Evolutionary conservation across 1,140 invertebrate genomes (phyloP).

Genomic region (Macrobrachium nipponense): DNA sequence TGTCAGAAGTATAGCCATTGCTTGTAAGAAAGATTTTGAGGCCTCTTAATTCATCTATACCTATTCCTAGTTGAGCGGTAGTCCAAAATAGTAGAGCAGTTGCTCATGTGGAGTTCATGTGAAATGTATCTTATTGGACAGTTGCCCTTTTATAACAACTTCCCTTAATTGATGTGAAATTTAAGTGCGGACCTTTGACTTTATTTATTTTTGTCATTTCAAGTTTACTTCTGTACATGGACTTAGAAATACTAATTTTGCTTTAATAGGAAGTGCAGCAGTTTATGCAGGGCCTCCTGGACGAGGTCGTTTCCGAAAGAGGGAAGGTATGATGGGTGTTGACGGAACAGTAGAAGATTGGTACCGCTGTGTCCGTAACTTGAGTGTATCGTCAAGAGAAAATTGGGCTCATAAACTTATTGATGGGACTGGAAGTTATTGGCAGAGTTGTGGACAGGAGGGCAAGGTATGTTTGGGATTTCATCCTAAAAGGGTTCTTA

Average conservation of each 20-base stretch:
- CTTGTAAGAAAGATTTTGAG: too few relatives aligned
- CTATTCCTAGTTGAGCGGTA: too few relatives aligned
- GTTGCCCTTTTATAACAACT: too few relatives aligned
- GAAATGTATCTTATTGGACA: too few relatives aligned
- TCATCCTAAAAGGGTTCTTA: too few relatives aligned
- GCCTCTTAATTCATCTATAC: too few relatives aligned
- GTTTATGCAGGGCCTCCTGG: conserved; percentile 69
- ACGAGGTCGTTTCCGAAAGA: conserved; percentile 52
- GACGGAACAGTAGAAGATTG: conserved; percentile 75
- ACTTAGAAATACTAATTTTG: conserved; percentile 66
- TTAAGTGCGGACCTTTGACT: too few relatives aligned
- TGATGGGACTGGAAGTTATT: conserved; percentile 77
- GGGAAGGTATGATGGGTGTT: conserved; percentile 35
- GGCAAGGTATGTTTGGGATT: conserved; percentile 73
- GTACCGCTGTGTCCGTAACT: conserved; percentile 80
- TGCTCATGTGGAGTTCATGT: too few relatives aligned
- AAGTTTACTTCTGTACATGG: not conserved
- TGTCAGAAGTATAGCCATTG: too few relatives aligned
- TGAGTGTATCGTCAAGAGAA: conserved; percentile 84
- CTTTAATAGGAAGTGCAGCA: conserved; percentile 79
- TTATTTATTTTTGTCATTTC: too few relatives aligned
- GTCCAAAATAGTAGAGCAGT: too few relatives aligned
- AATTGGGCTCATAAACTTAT: conserved; percentile 78
- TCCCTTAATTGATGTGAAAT: too few relatives aligned
- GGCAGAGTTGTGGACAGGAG: conserved; percentile 84